Evolutionary conservation across 2,797 vertebrate species (phyloP), one percentile per base, ranked within the genome.

Genomic region (Heterohyrax brucei): DNA sequence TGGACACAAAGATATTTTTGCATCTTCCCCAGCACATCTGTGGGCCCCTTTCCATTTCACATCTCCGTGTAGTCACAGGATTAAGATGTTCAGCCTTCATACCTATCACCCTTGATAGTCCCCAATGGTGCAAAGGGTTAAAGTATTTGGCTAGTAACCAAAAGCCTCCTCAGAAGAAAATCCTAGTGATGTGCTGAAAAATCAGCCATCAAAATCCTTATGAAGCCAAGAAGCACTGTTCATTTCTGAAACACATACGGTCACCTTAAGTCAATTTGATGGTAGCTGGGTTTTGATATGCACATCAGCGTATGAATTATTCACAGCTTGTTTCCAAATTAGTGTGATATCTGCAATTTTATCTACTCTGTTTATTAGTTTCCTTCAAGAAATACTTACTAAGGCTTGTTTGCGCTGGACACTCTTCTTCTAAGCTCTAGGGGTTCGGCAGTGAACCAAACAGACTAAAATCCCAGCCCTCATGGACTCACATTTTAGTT

Each of bases 261-360:
- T 44, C 70, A 73, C 70, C 70, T 22, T 44, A 14, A 44, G 64
- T 18, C 10, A 18, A 66, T 13, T 66, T 30, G 9, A 44, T 56
- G 53, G 70, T 28, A 28, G 5, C 28, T 66, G 64, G n/a, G 21
- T 44, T 22, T 73, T 44, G 30, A 66, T 19, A 39, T 93, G 84
- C n/a, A 62, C 61, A 87, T 8, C 53, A 30, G 56, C 19, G 12
- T 73, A 19, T 73, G 59, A 28, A 86, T 95, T 64, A 72, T 46
- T 93, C 46, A 10, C 22, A 94, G 89, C 92, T 77, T 33, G 68
- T 39, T 7, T 24, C 70, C 48, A 59, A 75, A 59, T 89, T 64
- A 89, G 92, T 85, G 46, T 68, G 53, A 64, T 26, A 72, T 53
- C 13, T 59, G 39, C 4, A 87, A 21, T 87, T 92, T 78, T 73